Conservation (phyloP, 2,888 invertebrate species). For the Steromphala cineraria region DNA sequence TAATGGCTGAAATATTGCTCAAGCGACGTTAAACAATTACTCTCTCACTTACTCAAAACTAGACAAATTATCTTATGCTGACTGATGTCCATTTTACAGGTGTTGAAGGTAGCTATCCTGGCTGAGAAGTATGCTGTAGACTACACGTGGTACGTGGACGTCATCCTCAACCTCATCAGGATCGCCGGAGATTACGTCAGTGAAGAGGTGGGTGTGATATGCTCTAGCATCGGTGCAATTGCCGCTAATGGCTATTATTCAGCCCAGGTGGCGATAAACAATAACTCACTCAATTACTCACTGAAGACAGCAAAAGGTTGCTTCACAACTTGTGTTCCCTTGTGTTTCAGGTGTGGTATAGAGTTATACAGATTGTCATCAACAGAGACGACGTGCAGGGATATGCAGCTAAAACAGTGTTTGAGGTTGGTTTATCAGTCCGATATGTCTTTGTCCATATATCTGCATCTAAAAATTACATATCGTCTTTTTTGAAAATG, state of each 20-base stretch:
- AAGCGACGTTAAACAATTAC: too few species aligned
- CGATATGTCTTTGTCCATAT: too few species aligned
- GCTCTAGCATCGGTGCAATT: too few species aligned
- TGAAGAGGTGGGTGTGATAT: slow-evolving; percentile 86
- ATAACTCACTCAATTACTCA: too few species aligned
- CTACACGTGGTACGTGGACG: slow-evolving; percentile 98
- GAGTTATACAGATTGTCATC: slow-evolving; percentile 99
- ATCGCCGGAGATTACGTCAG: slow-evolving; percentile 99
- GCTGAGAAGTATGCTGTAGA: slow-evolving; percentile 99
- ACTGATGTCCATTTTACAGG: slow-evolving; percentile 70
- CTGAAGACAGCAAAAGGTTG: too few species aligned
- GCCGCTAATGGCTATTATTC: too few species aligned
- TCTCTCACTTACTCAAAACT: too few species aligned
- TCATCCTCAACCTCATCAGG: slow-evolving; percentile 97
- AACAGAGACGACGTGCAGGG: slow-evolving; percentile 99
- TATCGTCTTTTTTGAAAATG: too few species aligned
- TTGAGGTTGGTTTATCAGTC: slow-evolving; percentile 82
- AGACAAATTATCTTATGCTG: too few species aligned
- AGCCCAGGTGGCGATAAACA: too few species aligned
- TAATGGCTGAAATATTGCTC: too few species aligned
- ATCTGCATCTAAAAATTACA: too few species aligned
- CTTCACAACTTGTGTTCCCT: not conserved
- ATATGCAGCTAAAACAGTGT: slow-evolving; percentile 99
- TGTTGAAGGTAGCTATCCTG: slow-evolving; percentile 98
- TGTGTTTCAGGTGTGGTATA: slow-evolving; percentile 85